Conservation (phyloP, 2,888 invertebrate species). For the Phragmatobia fuliginosa region DNA sequence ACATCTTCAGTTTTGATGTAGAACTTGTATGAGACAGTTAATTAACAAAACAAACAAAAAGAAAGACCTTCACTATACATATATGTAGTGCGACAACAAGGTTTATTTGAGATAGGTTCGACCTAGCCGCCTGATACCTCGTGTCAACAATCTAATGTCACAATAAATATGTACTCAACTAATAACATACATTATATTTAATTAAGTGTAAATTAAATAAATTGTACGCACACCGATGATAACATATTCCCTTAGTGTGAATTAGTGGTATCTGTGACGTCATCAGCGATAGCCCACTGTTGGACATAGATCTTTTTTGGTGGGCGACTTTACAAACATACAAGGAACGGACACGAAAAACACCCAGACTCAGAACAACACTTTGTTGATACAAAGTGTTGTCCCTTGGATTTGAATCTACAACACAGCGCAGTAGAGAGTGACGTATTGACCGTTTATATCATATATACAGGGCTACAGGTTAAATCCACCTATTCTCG, state of each 20-base stretch:
- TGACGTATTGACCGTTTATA: too few species aligned
- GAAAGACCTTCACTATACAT: not conserved
- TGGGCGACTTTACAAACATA: too few species aligned
- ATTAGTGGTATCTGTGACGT: not conserved
- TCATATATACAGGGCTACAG: too few species aligned
- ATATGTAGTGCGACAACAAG: not conserved
- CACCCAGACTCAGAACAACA: too few species aligned
- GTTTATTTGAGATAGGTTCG: constrained; percentile 4
- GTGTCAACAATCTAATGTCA: not conserved
- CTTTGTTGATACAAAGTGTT: too few species aligned
- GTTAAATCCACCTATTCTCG: too few species aligned
- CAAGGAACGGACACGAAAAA: too few species aligned
- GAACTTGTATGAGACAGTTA: not conserved
- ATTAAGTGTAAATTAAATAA: not conserved
- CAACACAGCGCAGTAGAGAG: too few species aligned
- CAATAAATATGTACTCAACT: not conserved
- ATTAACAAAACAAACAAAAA: not conserved
- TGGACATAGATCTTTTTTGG: too few species aligned
- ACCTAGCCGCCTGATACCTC: constrained; percentile 6
- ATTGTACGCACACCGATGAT: not conserved
- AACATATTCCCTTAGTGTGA: not conserved
- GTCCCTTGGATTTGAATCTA: too few species aligned
- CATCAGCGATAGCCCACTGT: too few species aligned
- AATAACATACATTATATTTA: not conserved
- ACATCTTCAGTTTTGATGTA: too few species aligned